These are phyloP conservation scores for Exocentrus adspersus DNA, from an alignment of 2,888 invertebrate genomes.

Conservation along the genomic window DNA sequence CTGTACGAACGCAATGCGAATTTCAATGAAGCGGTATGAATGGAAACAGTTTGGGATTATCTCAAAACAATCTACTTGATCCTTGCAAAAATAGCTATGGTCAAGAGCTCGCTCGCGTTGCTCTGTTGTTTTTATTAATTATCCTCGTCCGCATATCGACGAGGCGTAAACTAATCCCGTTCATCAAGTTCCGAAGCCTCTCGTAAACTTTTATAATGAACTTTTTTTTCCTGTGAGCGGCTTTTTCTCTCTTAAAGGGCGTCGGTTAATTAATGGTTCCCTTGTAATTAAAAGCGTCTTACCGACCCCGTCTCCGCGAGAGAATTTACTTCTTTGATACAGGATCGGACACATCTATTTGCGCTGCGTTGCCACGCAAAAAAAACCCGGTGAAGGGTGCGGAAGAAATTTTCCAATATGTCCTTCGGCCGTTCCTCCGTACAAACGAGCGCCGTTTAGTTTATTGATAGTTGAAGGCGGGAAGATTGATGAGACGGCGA, in stretches of 20 bases:
- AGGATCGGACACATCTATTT: background rate
- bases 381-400: background rate
- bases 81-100: too few relatives aligned
- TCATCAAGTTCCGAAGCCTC: background rate
- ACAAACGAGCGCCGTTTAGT: conserved; percentile 22
- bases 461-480: conserved; percentile 30
- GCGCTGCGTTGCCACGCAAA: too few relatives aligned
- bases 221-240: too few relatives aligned
- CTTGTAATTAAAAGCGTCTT: background rate
- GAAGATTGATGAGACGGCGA: conserved; percentile 6
- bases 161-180: conserved; percentile 3
- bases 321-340: too few relatives aligned
- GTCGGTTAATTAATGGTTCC: background rate
- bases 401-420: conserved; percentile 14
- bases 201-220: background rate
- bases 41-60: too few relatives aligned
- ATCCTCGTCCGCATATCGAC: conserved; percentile 9
- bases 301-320: background rate
- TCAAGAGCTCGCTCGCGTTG: too few relatives aligned
- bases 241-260: too few relatives aligned
- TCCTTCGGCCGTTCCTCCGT: conserved; percentile 3
- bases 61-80: too few relatives aligned
- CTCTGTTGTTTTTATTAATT: conserved; percentile 14
- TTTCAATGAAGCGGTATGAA: too few relatives aligned
- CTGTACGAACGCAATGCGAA: too few relatives aligned